Percentiles rank a stretch among this genome's conserved stretches.
Conservation (phyloP, 2,113 vertebrate genomes). For the Corvus moneduloides region DNA sequence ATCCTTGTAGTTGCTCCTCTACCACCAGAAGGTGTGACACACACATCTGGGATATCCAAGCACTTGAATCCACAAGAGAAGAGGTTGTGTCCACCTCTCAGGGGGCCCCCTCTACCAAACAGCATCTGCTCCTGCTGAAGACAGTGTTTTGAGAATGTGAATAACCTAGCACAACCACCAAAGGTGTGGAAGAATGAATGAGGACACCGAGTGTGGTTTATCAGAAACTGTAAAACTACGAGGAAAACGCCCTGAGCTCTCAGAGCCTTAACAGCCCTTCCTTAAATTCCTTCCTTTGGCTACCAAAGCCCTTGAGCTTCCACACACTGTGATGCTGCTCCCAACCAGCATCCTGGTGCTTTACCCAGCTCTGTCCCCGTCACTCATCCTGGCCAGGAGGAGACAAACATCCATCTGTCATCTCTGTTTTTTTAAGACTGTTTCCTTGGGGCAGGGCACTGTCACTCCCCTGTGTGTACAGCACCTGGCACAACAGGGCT, state of each 20-base stretch:
- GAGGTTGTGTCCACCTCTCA: not conserved
- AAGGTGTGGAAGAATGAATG: not conserved
- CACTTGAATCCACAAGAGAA: not conserved
- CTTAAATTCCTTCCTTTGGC: not conserved
- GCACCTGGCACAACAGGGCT: not conserved
- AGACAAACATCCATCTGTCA: not conserved
- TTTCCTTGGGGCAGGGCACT: conserved; percentile 42
- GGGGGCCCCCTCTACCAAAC: not conserved
- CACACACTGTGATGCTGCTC: not conserved
- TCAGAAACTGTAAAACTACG: not conserved
- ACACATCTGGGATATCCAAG: not conserved
- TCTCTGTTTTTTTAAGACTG: not conserved
- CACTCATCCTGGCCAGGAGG: not conserved
- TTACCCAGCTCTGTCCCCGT: not conserved
- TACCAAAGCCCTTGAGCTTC: not conserved
- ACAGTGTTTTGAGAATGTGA: not conserved
- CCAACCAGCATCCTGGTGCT: not conserved
- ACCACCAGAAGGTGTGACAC: not conserved
- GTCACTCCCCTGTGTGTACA: not conserved
- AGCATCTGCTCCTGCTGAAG: not conserved
- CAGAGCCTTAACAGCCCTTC: not conserved
- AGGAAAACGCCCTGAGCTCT: not conserved
- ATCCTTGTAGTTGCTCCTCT: not conserved
- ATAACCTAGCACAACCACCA: not conserved
- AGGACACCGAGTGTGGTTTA: not conserved